Percentiles rank a stretch among this genome's conserved stretches.
phyloP scores from a whole-genome alignment of 1,140 invertebrate genomes.

The Reticulitermes speratus region DNA sequence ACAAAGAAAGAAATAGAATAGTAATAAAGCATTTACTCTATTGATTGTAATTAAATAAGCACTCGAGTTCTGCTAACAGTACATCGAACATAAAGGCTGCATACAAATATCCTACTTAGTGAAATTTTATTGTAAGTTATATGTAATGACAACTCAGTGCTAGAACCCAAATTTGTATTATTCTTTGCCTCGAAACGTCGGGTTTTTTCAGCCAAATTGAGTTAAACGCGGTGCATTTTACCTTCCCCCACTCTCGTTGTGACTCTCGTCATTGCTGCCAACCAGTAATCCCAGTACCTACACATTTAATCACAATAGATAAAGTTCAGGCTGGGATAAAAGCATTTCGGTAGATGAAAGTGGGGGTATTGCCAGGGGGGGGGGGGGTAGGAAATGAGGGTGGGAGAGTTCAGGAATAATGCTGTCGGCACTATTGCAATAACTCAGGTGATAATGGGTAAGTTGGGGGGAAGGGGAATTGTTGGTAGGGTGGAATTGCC shows the following conservation, averaged over 20 bases:
- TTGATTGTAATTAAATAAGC: too few species aligned
- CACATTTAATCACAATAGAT: conserved; percentile 18
- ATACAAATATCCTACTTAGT: too few species aligned
- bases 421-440: conserved; percentile 16
- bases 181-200: neutral
- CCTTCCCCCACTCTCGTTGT: neutral
- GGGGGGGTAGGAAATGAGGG: neutral
- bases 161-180: neutral
- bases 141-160: too few species aligned
- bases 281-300: conserved; percentile 17
- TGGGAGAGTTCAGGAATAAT: conserved; percentile 5
- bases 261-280: neutral
- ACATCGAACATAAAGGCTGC: too few species aligned
- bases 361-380: neutral
- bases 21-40: too few species aligned
- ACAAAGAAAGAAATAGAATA: too few species aligned
- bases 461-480: neutral
- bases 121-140: too few species aligned
- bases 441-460: conserved; percentile 30
- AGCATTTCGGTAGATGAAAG: conserved; percentile 13
- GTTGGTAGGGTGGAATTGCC: conserved; percentile 1
- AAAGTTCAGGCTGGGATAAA: conserved; percentile 20
- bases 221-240: neutral
- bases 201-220: neutral
- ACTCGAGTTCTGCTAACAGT: too few species aligned